phyloP scores from a whole-genome alignment of 1,140 invertebrate genomes.

The Halyomorpha halys region DNA sequence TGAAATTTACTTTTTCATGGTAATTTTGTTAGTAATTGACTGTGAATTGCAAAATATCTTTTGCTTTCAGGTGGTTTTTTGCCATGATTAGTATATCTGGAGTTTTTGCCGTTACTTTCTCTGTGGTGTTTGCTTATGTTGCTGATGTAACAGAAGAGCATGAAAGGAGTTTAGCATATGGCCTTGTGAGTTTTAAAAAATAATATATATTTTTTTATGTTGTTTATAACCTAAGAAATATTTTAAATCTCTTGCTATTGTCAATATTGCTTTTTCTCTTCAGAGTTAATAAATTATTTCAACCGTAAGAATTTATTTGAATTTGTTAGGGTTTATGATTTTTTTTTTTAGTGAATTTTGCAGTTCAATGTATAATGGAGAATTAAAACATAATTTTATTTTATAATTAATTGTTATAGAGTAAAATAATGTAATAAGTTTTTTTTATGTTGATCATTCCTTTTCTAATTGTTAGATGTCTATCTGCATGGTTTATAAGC shows the following conservation, averaged over 20 bases:
- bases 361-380: no score
- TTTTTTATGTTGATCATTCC: no score
- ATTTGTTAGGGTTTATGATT: no score
- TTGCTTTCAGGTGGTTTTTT: slow-evolving; percentile 81
- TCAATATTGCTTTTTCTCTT: not conserved
- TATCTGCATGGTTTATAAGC: no score
- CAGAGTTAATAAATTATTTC: not conserved
- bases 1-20: not conserved
- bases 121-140: slow-evolving; percentile 98
- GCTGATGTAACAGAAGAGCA: slow-evolving; percentile 98
- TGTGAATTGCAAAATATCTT: not conserved
- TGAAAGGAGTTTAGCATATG: slow-evolving; percentile 92
- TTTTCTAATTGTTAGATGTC: no score
- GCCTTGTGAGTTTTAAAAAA: slow-evolving; percentile 55
- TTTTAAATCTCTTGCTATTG: not conserved
- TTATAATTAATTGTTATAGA: no score
- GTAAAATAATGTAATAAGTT: no score
- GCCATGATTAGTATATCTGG: slow-evolving; percentile 98
- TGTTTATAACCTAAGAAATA: not conserved
- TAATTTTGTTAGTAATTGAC: not conserved
- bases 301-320: no score
- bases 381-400: no score
- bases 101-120: slow-evolving; percentile 97
- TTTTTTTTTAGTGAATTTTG: no score
- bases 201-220: slow-evolving; percentile 3